A percentile compares a stretch with the other conserved stretches of the same genome.
Conservation (phyloP, 2,113 vertebrate species). For the Ceyx melanurus region DNA sequence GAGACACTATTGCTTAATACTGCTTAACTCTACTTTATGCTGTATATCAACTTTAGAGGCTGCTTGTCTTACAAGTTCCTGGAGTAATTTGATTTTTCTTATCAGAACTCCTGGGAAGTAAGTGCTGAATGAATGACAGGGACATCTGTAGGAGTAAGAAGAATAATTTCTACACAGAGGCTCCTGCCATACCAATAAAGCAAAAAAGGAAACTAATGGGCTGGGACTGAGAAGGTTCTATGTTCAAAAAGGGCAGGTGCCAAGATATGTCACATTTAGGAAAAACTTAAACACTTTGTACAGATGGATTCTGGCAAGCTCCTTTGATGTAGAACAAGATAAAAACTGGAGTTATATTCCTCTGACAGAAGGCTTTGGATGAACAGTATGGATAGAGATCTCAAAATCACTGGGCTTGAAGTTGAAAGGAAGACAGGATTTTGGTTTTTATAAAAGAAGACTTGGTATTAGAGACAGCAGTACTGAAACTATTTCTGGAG, state of each 20-base stretch:
- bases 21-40: neutral
- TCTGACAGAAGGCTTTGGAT: neutral
- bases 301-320: neutral
- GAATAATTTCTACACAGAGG: neutral
- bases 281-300: neutral
- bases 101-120: neutral
- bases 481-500: neutral
- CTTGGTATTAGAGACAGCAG: neutral
- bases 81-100: neutral
- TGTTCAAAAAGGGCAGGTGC: neutral
- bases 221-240: neutral
- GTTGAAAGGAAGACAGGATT: neutral
- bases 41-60: neutral
- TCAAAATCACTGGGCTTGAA: neutral
- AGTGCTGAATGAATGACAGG: conserved; percentile 11
- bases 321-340: neutral
- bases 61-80: neutral
- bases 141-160: conserved; percentile 21
- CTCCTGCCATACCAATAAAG: neutral
- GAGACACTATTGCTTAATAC: neutral
- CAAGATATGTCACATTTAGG: conserved; percentile 28
- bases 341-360: neutral
- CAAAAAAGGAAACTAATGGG: conserved; percentile 24
- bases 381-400: neutral
- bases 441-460: neutral